Conservation (phyloP, 2,113 vertebrate genomes). For the Dromiciops gliroides region DNA sequence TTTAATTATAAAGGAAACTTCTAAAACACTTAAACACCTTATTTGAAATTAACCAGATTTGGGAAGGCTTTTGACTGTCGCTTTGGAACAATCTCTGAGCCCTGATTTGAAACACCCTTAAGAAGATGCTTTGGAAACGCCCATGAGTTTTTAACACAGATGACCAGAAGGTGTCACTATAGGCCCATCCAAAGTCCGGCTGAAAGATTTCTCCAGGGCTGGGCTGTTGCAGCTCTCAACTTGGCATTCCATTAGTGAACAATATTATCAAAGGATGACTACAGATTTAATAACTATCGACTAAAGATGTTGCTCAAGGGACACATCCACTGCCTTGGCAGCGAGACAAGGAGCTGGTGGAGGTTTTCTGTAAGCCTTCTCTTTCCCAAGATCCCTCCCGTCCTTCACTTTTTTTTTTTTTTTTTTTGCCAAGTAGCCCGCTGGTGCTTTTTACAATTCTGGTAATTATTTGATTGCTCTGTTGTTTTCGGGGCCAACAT, state of each 20-base stretch:
- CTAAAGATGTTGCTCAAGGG: not conserved
- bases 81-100: not conserved
- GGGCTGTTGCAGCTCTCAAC: not conserved
- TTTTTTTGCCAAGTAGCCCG: not conserved
- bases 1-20: constrained; percentile 15
- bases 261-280: not conserved
- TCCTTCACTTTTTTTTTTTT: not conserved
- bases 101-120: not conserved
- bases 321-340: not conserved
- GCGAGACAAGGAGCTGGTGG: not conserved
- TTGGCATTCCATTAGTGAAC: not conserved
- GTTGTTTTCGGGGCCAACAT: not conserved
- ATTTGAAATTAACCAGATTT: not conserved
- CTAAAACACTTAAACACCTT: not conserved
- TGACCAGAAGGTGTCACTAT: constrained; percentile 70
- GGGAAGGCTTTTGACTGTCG: not conserved
- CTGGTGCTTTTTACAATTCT: not conserved
- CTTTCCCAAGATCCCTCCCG: not conserved
- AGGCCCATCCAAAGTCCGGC: constrained; percentile 34
- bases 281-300: not conserved
- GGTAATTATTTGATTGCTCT: not conserved
- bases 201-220: not conserved
- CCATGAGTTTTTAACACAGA: not conserved
- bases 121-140: not conserved
- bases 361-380: not conserved